These are phyloP conservation scores for Trachymyrmex cornetzi DNA, from an alignment of 1,140 invertebrate genomes.

Conservation along the genomic window DNA sequence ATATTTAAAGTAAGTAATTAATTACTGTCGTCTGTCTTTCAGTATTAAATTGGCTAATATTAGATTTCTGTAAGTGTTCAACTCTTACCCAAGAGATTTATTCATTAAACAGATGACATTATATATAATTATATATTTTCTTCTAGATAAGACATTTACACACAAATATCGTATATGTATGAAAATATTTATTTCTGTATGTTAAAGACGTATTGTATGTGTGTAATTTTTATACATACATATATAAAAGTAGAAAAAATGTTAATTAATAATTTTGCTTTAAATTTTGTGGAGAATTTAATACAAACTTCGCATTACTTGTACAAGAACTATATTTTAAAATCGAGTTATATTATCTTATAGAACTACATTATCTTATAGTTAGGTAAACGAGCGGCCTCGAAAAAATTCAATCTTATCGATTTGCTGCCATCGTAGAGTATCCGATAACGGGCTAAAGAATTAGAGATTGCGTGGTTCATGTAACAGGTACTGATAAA, in stretches of 20 bases:
- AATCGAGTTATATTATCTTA: background rate
- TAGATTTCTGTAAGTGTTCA: background rate
- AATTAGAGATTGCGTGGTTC: background rate
- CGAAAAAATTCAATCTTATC: slow-evolving; percentile 62
- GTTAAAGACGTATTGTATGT: background rate
- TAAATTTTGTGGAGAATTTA: background rate
- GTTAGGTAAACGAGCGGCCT: slow-evolving; percentile 12
- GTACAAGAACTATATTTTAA: background rate
- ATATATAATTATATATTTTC: background rate
- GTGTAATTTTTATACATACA: background rate
- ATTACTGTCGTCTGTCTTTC: too few relatives aligned
- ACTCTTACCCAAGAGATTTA: background rate
- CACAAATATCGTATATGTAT: background rate
- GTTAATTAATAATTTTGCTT: background rate
- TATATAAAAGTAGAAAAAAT: background rate
- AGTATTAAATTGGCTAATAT: too few relatives aligned
- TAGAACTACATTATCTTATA: slow-evolving; percentile 5
- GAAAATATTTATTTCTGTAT: background rate
- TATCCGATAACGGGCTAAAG: background rate
- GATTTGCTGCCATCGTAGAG: background rate
- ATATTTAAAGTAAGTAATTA: too few relatives aligned
- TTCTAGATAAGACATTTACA: background rate
- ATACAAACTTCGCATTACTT: background rate
- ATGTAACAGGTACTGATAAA: background rate
- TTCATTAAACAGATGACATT: background rate